These are phyloP conservation scores for Metopolophium dirhodum DNA, from an alignment of 1,140 invertebrate genomes.

Conservation along the genomic window DNA sequence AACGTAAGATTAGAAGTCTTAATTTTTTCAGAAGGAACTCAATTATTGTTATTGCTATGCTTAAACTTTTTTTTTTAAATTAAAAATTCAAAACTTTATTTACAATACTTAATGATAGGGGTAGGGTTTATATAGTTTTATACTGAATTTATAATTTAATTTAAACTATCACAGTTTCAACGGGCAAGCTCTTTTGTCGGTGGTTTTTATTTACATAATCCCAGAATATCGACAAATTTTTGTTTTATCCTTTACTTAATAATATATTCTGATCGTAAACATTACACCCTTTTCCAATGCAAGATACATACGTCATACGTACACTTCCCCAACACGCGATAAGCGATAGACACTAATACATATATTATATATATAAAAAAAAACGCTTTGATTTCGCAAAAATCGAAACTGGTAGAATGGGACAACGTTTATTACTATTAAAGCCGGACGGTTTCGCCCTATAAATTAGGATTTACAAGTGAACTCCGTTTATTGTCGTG, in stretches of 20 bases:
- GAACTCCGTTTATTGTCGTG: background rate
- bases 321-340: background rate
- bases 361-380: background rate
- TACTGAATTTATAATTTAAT: constrained; percentile 52
- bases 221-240: background rate
- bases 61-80: constrained; percentile 27
- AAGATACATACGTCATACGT: background rate
- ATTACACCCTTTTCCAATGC: constrained; percentile 20
- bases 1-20: background rate
- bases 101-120: constrained; percentile 1
- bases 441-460: background rate
- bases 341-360: background rate
- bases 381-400: background rate
- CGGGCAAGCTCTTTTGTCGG: background rate
- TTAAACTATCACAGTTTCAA: background rate
- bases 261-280: background rate
- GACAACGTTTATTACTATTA: background rate
- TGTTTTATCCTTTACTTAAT: background rate
- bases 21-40: background rate
- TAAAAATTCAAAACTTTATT: background rate
- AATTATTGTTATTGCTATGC: background rate
- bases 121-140: background rate
- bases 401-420: background rate
- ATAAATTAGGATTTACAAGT: constrained; percentile 54
- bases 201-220: constrained; percentile 37